These are phyloP conservation scores for cattle (Bos taurus) DNA, from an alignment of 2,113 vertebrate genomes.

Conservation along the genomic window DNA sequence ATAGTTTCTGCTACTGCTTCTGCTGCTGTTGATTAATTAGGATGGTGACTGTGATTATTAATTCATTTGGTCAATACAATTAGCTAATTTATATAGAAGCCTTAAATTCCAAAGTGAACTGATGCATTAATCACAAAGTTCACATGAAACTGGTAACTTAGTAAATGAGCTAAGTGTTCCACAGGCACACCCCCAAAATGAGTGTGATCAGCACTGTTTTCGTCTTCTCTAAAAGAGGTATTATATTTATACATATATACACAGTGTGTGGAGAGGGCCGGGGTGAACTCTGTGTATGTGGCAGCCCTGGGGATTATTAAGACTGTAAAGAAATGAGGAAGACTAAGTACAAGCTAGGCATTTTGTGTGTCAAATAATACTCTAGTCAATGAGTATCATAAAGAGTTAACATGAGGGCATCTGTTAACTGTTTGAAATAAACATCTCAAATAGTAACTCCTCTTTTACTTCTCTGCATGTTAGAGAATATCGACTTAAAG, in stretches of 20 bases:
- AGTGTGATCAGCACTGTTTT: not conserved
- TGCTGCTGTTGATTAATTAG: not conserved
- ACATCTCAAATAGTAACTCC: not conserved
- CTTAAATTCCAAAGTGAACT: not conserved
- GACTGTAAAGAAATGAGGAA: not conserved
- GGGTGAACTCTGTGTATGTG: not conserved
- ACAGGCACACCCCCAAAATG: not conserved
- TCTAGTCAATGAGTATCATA: not conserved
- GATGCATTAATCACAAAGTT: not conserved
- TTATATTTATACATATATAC: not conserved
- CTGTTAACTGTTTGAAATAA: not conserved
- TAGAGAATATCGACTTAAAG: not conserved
- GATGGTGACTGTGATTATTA: not conserved
- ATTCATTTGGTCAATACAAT: constrained; percentile 27
- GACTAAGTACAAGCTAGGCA: not conserved
- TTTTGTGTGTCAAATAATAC: not conserved
- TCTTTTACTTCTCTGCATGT: not conserved
- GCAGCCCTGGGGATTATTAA: not conserved
- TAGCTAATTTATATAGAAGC: not conserved
- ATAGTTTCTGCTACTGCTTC: not conserved
- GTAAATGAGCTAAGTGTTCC: not conserved
- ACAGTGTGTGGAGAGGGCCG: not conserved
- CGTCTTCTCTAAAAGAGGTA: not conserved
- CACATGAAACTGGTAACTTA: not conserved
- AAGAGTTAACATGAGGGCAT: not conserved